phyloP scores from a whole-genome alignment of 2,888 invertebrate genomes.

The Drosophila tripunctata region DNA sequence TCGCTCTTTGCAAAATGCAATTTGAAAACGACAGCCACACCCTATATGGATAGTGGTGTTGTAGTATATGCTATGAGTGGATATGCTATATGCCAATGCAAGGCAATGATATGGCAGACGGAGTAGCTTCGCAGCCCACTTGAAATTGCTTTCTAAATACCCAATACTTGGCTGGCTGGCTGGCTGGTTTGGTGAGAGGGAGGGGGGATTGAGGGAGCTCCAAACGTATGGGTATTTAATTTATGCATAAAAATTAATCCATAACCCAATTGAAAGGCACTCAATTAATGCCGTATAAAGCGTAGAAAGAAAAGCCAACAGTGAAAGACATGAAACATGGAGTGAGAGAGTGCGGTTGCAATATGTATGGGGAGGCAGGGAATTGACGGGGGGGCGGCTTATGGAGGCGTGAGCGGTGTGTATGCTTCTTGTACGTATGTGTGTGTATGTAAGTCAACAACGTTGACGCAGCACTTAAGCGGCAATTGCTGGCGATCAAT shows the following conservation, averaged over 20 bases:
- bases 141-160: slow-evolving; percentile 75
- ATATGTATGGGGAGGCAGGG: slow-evolving; percentile 17
- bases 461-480: slow-evolving; percentile 77
- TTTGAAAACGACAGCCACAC: slow-evolving; percentile 46
- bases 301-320: slow-evolving; percentile 70
- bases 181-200: no score
- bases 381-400: slow-evolving; percentile 31
- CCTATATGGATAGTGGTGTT: no score
- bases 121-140: slow-evolving; percentile 53
- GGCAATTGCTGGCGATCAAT: slow-evolving; percentile 75
- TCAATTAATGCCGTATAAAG: slow-evolving; percentile 74
- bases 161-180: slow-evolving; percentile 52
- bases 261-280: slow-evolving; percentile 78
- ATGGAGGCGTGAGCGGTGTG: slow-evolving; percentile 36
- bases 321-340: slow-evolving; percentile 66
- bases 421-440: neutral
- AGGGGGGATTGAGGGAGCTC: no score
- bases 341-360: slow-evolving; percentile 62
- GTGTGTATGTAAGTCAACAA: slow-evolving; percentile 70
- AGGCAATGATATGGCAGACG: slow-evolving; percentile 21
- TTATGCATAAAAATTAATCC: slow-evolving; percentile 79
- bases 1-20: slow-evolving; percentile 22
- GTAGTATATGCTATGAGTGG: no score
- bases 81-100: neutral
- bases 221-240: slow-evolving; percentile 71